Conservation (phyloP, 2,113 vertebrate species). For the Leucopsar rothschildi region DNA sequence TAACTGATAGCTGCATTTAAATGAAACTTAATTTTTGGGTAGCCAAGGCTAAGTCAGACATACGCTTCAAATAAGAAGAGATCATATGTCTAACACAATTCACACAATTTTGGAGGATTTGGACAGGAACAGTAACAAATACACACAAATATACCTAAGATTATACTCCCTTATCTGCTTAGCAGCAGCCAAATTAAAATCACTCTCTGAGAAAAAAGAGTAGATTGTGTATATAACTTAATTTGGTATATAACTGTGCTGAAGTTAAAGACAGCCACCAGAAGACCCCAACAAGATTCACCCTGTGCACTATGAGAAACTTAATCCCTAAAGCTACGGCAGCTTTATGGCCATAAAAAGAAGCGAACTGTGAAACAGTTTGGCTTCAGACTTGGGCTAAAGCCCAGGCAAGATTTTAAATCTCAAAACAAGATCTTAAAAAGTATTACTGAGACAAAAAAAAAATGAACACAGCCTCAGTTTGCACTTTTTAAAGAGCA, state of each 20-base stretch:
- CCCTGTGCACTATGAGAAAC: neutral
- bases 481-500: neutral
- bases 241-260: accelerated
- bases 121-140: neutral
- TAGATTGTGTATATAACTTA: neutral
- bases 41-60: neutral
- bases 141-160: neutral
- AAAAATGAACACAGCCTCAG: neutral
- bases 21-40: neutral
- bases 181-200: neutral
- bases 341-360: constrained; percentile 15
- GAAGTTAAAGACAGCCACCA: neutral
- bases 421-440: neutral
- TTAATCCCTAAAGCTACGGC: neutral
- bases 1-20: neutral
- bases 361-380: neutral
- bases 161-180: neutral
- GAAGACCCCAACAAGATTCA: neutral
- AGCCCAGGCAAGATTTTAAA: neutral
- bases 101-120: neutral
- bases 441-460: neutral
- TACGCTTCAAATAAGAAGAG: neutral
- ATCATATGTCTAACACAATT: neutral
- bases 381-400: neutral
- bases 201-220: neutral